phyloP scores from a whole-genome alignment of 2,113 vertebrate species.

The Eonycteris spelaea region DNA sequence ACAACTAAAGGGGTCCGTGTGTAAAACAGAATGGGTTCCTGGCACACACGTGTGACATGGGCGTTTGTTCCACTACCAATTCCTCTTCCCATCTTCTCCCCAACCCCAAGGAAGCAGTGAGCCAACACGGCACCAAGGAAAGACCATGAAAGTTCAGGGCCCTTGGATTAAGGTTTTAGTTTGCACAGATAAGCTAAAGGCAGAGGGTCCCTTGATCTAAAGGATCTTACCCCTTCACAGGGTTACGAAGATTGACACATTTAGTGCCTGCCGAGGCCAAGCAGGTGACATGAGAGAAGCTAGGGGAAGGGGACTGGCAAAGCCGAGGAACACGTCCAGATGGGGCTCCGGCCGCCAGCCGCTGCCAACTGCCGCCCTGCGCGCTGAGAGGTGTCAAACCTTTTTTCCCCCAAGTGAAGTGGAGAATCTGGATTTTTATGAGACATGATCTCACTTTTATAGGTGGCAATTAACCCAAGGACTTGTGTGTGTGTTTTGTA shows the following conservation, averaged over 20 bases:
- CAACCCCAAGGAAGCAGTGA: not conserved
- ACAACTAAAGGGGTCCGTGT: accelerated
- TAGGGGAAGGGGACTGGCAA: not conserved
- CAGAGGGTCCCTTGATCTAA: not conserved
- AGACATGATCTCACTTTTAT: not conserved
- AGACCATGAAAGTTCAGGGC: not conserved
- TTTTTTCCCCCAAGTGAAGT: not conserved
- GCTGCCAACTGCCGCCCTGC: not conserved
- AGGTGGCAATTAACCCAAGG: not conserved
- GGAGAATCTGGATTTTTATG: not conserved
- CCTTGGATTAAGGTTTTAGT: not conserved
- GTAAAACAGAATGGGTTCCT: not conserved
- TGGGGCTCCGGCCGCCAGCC: accelerated
- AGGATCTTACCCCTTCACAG: not conserved
- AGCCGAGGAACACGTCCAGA: not conserved
- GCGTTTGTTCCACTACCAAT: not conserved
- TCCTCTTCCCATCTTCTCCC: not conserved
- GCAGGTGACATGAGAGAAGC: not conserved
- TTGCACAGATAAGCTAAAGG: not conserved
- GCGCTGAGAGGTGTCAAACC: not conserved
- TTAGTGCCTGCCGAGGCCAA: not conserved
- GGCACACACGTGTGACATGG: not conserved
- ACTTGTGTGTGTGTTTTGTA: not conserved
- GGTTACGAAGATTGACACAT: not conserved
- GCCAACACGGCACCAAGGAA: not conserved